Percentiles rank a stretch among this genome's conserved stretches.
Evolutionary conservation across 92 coral and sea anemone genomes (phyloP).

Genomic region (Plumapathes pennacea): DNA sequence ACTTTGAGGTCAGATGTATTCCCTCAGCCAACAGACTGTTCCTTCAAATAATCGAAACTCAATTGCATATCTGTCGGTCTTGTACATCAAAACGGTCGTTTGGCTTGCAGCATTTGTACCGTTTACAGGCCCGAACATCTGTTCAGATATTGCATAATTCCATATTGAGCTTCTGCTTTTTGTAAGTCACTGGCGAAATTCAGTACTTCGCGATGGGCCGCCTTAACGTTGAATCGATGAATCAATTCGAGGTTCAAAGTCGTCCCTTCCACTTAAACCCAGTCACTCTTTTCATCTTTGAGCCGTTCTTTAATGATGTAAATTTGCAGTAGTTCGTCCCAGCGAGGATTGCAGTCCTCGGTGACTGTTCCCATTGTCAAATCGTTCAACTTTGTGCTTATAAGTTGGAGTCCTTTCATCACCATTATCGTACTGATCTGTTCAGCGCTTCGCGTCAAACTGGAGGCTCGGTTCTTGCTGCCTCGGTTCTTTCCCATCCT

Average conservation of each 20-base stretch:
- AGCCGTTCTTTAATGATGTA: slow-evolving; percentile 58
- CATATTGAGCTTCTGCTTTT: no score
- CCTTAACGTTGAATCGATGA: no score
- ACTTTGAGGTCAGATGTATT: no score
- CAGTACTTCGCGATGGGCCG: no score
- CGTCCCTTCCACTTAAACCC: no score
- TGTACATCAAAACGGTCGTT: slow-evolving; percentile 18
- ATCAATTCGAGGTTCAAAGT: no score
- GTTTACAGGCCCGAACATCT: no score
- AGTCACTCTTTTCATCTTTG: slow-evolving; percentile 56
- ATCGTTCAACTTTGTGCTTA: slow-evolving; percentile 43
- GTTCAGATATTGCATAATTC: no score
- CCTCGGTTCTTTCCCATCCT: slow-evolving; percentile 25
- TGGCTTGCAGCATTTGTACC: slow-evolving; percentile 13
- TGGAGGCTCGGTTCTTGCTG: slow-evolving; percentile 3
- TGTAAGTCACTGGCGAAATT: no score
- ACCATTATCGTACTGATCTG: slow-evolving; percentile 56
- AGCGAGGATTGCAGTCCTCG: slow-evolving; percentile 30
- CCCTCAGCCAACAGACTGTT: no score
- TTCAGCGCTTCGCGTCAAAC: slow-evolving; percentile 31
- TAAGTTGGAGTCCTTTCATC: slow-evolving; percentile 50
- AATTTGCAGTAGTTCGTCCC: slow-evolving; percentile 42
- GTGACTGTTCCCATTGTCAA: slow-evolving; percentile 13
- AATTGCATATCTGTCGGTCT: slow-evolving; percentile 36
- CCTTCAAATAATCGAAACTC: no score